phyloP scores from a whole-genome alignment of 2,888 invertebrate species.

The Autographa pulchrina region DNA sequence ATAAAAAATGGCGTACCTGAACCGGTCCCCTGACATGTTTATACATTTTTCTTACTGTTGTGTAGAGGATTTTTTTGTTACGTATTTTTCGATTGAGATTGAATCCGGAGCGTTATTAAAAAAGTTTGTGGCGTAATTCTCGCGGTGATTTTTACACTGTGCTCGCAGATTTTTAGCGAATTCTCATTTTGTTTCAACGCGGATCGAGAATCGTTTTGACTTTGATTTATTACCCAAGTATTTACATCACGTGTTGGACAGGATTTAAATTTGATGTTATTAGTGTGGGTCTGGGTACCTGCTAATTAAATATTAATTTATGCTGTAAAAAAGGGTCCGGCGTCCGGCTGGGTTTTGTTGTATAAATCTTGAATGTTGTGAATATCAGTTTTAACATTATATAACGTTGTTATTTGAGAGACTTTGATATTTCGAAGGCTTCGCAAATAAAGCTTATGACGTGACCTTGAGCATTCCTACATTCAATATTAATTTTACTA shows the following conservation, averaged over 20 bases:
- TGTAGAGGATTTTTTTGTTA: constrained; percentile 80
- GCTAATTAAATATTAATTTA: constrained; percentile 46
- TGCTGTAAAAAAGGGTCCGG: constrained; percentile 29
- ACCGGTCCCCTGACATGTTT: constrained; percentile 87
- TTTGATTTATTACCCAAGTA: constrained; percentile 70
- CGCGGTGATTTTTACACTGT: constrained; percentile 77
- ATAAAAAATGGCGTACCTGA: constrained; percentile 89
- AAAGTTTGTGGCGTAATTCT: constrained; percentile 84
- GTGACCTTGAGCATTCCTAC: constrained; percentile 30
- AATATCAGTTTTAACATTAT: constrained; percentile 62
- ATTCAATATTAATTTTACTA: constrained; percentile 23
- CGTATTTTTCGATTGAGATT: constrained; percentile 86
- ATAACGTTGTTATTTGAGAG: constrained; percentile 48
- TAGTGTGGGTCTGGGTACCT: constrained; percentile 32
- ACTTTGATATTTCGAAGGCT: constrained; percentile 57
- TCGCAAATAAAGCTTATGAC: constrained; percentile 49
- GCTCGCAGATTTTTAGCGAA: constrained; percentile 71
- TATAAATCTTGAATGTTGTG: constrained; percentile 59
- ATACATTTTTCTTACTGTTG: constrained; percentile 87
- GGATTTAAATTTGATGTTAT: constrained; percentile 50
- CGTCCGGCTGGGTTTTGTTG: constrained; percentile 42
- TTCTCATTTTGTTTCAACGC: constrained; percentile 63
- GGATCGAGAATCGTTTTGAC: constrained; percentile 58
- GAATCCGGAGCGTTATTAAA: constrained; percentile 87
- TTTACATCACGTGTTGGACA: constrained; percentile 58